phyloP scores from a whole-genome alignment of 1,140 invertebrate species.

The Amphibalanus amphitrite region DNA sequence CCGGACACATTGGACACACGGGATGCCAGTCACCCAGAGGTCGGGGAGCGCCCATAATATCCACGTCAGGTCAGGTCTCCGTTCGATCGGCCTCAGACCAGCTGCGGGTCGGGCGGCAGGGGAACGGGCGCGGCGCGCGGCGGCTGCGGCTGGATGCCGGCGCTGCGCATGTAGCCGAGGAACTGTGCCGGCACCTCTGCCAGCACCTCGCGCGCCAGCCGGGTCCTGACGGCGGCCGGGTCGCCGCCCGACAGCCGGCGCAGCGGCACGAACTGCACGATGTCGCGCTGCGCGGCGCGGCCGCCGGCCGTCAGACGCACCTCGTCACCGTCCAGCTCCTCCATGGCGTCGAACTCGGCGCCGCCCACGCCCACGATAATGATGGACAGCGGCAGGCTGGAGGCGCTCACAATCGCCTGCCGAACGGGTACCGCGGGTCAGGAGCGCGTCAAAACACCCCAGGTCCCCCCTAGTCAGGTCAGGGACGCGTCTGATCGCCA shows the following conservation, averaged over 20 bases:
- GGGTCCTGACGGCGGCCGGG: conserved; percentile 21
- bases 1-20: conserved; percentile 6
- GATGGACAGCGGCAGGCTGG: conserved; percentile 37
- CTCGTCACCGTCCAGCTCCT: conserved; percentile 39
- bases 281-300: conserved; percentile 34
- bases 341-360: conserved; percentile 40
- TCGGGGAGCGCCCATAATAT: no score
- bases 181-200: conserved; percentile 43
- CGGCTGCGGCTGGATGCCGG: conserved; percentile 30
- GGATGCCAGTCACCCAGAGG: conserved; percentile 2
- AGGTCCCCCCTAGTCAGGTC: no score
- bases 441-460: no score
- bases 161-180: conserved; percentile 38
- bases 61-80: conserved; percentile 1
- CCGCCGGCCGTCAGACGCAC: conserved; percentile 31
- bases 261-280: conserved; percentile 42
- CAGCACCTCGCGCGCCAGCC: conserved; percentile 39
- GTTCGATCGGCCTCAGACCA: neutral
- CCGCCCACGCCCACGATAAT: conserved; percentile 43
- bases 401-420: conserved; percentile 34
- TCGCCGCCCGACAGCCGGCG: conserved; percentile 23
- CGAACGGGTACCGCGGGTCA: neutral
- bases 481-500: no score
- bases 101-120: conserved; percentile 5
- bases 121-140: conserved; percentile 3